A percentile compares a stretch with the other conserved stretches of the same genome.
Evolutionary conservation across 1,140 invertebrate species (phyloP).

Genomic region (Lerema accius): DNA sequence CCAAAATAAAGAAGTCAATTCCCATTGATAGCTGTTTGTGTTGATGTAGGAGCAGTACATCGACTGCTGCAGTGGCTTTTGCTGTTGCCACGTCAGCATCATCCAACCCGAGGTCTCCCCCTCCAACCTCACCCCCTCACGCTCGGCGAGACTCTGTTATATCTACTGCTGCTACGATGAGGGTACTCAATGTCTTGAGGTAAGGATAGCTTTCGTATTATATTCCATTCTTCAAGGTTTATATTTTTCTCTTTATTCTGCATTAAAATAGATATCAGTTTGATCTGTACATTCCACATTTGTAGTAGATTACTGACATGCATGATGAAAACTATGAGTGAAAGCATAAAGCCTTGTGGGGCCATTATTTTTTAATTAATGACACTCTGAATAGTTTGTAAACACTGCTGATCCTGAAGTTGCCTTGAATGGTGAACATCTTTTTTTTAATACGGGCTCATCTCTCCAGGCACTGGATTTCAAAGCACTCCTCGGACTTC

Average conservation of each 20-base stretch:
- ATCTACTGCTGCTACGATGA: conserved; percentile 96
- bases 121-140: conserved; percentile 65
- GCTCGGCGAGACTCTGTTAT: conserved; percentile 92
- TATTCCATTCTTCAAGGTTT: not conserved
- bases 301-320: too few relatives aligned
- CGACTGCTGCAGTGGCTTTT: conserved; percentile 94
- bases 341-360: too few relatives aligned
- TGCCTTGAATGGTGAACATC: too few relatives aligned
- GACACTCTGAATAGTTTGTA: too few relatives aligned
- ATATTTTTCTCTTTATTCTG: too few relatives aligned
- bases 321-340: too few relatives aligned
- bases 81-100: conserved; percentile 95
- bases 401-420: too few relatives aligned
- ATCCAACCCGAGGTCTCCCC: conserved; percentile 87
- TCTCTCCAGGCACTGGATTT: conserved; percentile 84
- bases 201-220: conserved; percentile 21
- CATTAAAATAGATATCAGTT: too few relatives aligned
- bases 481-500: conserved; percentile 91
- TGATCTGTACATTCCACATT: too few relatives aligned
- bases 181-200: conserved; percentile 94
- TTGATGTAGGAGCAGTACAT: conserved; percentile 91
- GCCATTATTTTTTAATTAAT: too few relatives aligned
- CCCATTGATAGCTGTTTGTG: conserved; percentile 19
- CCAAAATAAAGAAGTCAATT: too few relatives aligned
- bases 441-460: conserved; percentile 86